Conservation (phyloP, 2,888 invertebrate genomes). For the Sturmia bella region DNA sequence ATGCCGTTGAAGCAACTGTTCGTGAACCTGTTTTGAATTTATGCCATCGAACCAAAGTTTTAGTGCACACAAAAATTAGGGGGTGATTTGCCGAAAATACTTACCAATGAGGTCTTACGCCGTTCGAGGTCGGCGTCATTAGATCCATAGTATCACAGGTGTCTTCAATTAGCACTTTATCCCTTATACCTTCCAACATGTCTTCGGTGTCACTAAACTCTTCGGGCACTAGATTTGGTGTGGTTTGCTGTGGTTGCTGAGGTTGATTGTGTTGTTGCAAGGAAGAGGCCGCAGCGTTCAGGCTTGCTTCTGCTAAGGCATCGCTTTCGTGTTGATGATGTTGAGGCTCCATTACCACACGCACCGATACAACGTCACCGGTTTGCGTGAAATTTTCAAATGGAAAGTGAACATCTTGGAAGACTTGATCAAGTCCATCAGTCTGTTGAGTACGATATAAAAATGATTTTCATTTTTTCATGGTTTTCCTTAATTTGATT, state of each 20-base stretch:
- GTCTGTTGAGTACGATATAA: slow-evolving; percentile 41
- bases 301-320: slow-evolving; percentile 32
- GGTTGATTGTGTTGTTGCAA: slow-evolving; percentile 55
- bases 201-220: slow-evolving; percentile 94
- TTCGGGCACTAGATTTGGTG: slow-evolving; percentile 74
- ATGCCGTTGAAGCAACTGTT: slow-evolving; percentile 76
- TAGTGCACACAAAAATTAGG: neutral
- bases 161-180: slow-evolving; percentile 82
- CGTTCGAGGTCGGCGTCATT: slow-evolving; percentile 74
- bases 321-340: slow-evolving; percentile 58
- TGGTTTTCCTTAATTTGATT: too few species aligned
- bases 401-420: slow-evolving; percentile 78
- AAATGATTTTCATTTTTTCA: neutral
- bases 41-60: neutral
- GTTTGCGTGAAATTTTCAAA: slow-evolving; percentile 77
- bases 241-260: slow-evolving; percentile 43
- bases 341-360: slow-evolving; percentile 67
- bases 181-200: slow-evolving; percentile 91
- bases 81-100: neutral
- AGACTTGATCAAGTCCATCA: slow-evolving; percentile 75
- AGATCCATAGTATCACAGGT: slow-evolving; percentile 80
- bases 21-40: slow-evolving; percentile 70
- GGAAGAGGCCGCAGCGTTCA: slow-evolving; percentile 44
- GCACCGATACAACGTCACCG: slow-evolving; percentile 66
- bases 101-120: slow-evolving; percentile 76